Conservation (phyloP, 2,797 vertebrate genomes). For the Enteromius paludinosus region DNA sequence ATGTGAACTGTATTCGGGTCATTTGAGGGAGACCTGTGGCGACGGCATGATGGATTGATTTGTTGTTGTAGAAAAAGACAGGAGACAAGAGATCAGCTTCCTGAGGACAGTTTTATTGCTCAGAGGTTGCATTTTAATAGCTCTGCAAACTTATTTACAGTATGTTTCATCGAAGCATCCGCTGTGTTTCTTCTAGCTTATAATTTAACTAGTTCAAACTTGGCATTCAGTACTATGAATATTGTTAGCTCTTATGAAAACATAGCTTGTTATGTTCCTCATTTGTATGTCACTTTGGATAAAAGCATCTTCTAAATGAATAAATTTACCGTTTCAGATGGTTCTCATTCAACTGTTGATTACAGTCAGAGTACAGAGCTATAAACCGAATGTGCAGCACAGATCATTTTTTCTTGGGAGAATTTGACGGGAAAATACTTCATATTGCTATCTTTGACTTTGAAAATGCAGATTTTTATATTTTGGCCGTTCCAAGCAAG, state of each 20-base stretch:
- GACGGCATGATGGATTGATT: slow-evolving; percentile 3
- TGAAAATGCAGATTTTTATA: not conserved
- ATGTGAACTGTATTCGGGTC: slow-evolving; percentile 29
- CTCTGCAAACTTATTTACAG: not conserved
- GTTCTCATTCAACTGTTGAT: not conserved
- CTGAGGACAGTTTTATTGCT: not conserved
- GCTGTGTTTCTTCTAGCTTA: not conserved
- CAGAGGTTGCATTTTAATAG: not conserved
- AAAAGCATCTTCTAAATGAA: slow-evolving; percentile 19
- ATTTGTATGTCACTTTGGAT: slow-evolving; percentile 23
- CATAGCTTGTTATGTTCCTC: slow-evolving; percentile 5
- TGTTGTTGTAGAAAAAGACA: slow-evolving; percentile 11
- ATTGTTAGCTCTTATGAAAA: not conserved
- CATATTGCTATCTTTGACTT: not conserved
- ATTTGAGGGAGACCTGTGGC: slow-evolving; percentile 30
- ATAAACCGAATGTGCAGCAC: not conserved
- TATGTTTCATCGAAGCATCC: not conserved
- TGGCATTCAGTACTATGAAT: not conserved
- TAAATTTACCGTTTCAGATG: not conserved
- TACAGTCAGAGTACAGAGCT: not conserved
- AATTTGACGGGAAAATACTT: slow-evolving; percentile 5
- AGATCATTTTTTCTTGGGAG: not conserved
- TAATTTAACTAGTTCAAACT: not conserved
- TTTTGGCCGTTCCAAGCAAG: not conserved
- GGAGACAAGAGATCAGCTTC: slow-evolving; percentile 12